Evolutionary conservation across 2,797 vertebrate genomes (phyloP).

Genomic region (Sebastes kiyomatsui): DNA sequence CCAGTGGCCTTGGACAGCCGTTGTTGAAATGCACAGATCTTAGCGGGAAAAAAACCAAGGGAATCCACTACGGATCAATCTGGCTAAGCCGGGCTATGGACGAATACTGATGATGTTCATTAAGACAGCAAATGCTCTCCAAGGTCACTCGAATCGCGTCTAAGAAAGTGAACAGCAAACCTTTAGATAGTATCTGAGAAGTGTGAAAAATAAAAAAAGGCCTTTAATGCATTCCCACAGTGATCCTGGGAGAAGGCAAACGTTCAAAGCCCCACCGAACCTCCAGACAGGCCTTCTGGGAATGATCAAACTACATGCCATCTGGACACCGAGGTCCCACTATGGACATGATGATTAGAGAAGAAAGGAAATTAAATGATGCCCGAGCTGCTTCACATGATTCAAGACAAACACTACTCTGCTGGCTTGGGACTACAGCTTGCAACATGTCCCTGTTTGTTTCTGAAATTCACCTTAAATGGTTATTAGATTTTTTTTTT

Average conservation of each 20-base stretch:
- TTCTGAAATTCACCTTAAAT: constrained; percentile 57
- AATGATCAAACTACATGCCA: constrained; percentile 46
- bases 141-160: constrained; percentile 56
- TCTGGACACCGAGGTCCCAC: constrained; percentile 55
- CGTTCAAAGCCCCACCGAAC: constrained; percentile 23
- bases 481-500: constrained; percentile 56
- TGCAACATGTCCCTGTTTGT: constrained; percentile 34
- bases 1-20: constrained; percentile 49
- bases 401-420: constrained; percentile 17
- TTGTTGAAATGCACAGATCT: constrained; percentile 61
- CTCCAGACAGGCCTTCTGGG: constrained; percentile 13
- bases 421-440: constrained; percentile 17
- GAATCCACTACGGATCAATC: constrained; percentile 70
- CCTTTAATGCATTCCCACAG: constrained; percentile 14
- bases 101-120: constrained; percentile 65
- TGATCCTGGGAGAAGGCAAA: constrained; percentile 15
- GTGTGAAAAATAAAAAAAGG: not conserved
- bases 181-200: constrained; percentile 34
- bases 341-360: constrained; percentile 20
- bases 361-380: constrained; percentile 16
- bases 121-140: constrained; percentile 51
- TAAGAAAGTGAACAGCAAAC: constrained; percentile 12
- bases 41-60: constrained; percentile 31
- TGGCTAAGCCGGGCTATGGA: constrained; percentile 50
- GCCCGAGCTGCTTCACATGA: not conserved